Evolutionary conservation across 2,888 invertebrate species (phyloP).

Genomic region (Mamestra brassicae): DNA sequence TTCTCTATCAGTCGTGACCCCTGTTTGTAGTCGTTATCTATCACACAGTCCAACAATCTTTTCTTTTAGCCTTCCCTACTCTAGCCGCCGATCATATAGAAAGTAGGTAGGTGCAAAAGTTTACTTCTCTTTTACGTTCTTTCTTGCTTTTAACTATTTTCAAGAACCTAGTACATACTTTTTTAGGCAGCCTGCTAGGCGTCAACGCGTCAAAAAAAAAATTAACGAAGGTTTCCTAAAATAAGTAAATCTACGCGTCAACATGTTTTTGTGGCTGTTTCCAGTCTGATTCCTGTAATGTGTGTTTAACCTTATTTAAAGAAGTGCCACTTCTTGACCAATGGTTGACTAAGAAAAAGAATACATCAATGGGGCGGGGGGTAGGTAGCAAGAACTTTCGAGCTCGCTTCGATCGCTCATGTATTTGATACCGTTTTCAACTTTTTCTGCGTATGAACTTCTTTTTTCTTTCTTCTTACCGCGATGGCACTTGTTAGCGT

Average conservation of each 20-base stretch:
- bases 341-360: neutral
- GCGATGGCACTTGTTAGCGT: neutral
- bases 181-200: neutral
- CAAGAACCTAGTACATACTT: neutral
- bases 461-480: too few relatives aligned
- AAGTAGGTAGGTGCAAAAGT: neutral
- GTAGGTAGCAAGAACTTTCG: neutral
- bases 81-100: too few relatives aligned
- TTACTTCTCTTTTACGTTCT: neutral
- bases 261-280: conserved; percentile 18
- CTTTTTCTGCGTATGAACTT: neutral
- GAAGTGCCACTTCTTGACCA: neutral
- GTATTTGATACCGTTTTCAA: neutral
- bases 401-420: neutral
- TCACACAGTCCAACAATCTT: too few relatives aligned
- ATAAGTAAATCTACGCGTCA: conserved; percentile 10
- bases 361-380: too few relatives aligned
- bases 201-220: conserved; percentile 5
- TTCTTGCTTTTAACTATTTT: neutral
- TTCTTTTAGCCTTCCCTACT: too few relatives aligned
- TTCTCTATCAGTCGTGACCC: too few relatives aligned
- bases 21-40: too few relatives aligned
- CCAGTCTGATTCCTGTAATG: neutral
- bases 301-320: neutral
- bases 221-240: neutral